phyloP scores from a whole-genome alignment of 1,140 invertebrate genomes.

The Drosophila athabasca region DNA sequence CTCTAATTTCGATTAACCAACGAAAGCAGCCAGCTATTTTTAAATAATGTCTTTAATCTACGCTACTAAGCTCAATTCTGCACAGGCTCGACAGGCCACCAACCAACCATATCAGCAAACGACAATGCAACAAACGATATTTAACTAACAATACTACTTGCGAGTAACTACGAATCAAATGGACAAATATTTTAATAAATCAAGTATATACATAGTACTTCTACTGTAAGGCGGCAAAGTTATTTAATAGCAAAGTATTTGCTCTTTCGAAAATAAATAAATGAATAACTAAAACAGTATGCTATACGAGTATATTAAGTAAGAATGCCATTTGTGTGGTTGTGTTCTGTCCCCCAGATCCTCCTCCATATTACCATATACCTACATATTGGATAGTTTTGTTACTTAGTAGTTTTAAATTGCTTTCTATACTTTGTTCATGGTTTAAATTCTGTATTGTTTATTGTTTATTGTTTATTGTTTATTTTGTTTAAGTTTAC shows the following conservation, averaged over 20 bases:
- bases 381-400: not conserved
- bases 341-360: no score
- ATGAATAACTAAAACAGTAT: slow-evolving; percentile 2
- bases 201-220: slow-evolving; percentile 5
- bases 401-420: slow-evolving; percentile 42
- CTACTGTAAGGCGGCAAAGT: slow-evolving; percentile 8
- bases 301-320: no score
- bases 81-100: slow-evolving; percentile 8
- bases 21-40: slow-evolving; percentile 22
- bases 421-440: slow-evolving; percentile 49
- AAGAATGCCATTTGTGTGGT: no score
- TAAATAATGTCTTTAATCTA: not conserved
- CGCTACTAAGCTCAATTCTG: slow-evolving; percentile 23
- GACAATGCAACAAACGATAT: slow-evolving; percentile 64
- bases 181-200: slow-evolving; percentile 44
- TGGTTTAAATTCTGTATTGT: slow-evolving; percentile 47
- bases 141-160: slow-evolving; percentile 36
- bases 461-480: no score
- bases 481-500: no score
- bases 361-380: no score
- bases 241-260: slow-evolving; percentile 35
- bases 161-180: slow-evolving; percentile 39
- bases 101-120: slow-evolving; percentile 71
- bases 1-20: slow-evolving; percentile 37
- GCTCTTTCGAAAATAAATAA: slow-evolving; percentile 1